Conservation (phyloP, 2,797 vertebrate species). For the Enteromius radiatus region DNA sequence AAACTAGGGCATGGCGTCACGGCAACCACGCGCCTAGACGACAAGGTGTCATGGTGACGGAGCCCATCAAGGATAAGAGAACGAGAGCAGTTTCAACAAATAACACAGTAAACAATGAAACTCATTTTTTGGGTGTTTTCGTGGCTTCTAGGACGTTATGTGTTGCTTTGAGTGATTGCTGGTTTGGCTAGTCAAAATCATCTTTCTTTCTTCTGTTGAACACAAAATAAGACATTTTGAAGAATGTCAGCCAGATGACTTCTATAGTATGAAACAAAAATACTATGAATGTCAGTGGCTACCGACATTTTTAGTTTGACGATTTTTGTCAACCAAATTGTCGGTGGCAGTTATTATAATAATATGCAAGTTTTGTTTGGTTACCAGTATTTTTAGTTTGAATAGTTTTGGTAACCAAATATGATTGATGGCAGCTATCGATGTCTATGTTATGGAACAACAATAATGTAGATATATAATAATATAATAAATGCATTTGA, state of each 20-base stretch:
- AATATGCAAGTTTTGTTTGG: too few relatives aligned
- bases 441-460: too few relatives aligned
- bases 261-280: too few relatives aligned
- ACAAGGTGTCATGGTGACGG: constrained; percentile 54
- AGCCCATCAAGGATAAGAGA: constrained; percentile 24
- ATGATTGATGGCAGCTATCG: too few relatives aligned
- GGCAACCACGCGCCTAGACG: constrained; percentile 27
- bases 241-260: not conserved
- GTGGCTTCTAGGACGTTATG: not conserved
- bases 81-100: not conserved
- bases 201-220: not conserved
- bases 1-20: constrained; percentile 42
- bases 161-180: not conserved
- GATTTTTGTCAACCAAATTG: not conserved
- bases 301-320: too few relatives aligned
- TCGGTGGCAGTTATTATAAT: not conserved
- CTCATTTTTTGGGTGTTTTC: not conserved
- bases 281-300: too few relatives aligned
- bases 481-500: too few relatives aligned
- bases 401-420: too few relatives aligned
- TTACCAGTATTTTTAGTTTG: too few relatives aligned
- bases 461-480: too few relatives aligned
- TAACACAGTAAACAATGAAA: not conserved
- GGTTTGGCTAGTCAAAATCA: not conserved
- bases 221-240: not conserved